phyloP scores from a whole-genome alignment of 2,888 invertebrate genomes.

The Boloria selene region DNA sequence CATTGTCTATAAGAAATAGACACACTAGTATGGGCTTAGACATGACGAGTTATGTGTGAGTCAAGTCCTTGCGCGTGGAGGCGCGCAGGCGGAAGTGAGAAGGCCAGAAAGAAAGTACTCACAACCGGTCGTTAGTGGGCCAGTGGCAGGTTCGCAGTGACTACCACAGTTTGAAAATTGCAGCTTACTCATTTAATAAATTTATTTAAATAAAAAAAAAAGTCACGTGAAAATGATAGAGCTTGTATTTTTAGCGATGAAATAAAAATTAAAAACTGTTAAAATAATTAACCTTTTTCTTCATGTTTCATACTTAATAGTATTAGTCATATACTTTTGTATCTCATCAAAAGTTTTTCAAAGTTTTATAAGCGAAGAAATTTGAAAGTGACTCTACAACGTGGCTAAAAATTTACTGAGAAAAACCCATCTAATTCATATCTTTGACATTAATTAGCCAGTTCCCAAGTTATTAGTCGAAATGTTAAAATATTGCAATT shows the following conservation, averaged over 20 bases:
- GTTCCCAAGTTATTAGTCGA: too few relatives aligned
- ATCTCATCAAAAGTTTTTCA: too few relatives aligned
- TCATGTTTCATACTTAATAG: too few relatives aligned
- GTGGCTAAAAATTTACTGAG: too few relatives aligned
- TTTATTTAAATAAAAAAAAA: neutral
- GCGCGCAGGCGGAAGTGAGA: slow-evolving; percentile 80
- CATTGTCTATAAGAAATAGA: slow-evolving; percentile 8
- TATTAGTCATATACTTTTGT: too few relatives aligned
- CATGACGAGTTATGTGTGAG: slow-evolving; percentile 47
- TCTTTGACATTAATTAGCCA: too few relatives aligned
- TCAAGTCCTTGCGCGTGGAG: slow-evolving; percentile 73
- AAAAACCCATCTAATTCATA: too few relatives aligned
- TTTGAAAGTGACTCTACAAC: too few relatives aligned
- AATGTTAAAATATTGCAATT: too few relatives aligned
- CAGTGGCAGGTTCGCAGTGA: slow-evolving; percentile 45
- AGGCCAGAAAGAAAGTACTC: slow-evolving; percentile 77
- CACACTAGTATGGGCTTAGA: slow-evolving; percentile 29
- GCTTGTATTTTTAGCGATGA: neutral
- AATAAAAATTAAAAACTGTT: neutral
- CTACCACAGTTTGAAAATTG: slow-evolving; percentile 25
- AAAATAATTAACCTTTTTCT: too few relatives aligned
- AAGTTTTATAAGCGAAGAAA: too few relatives aligned
- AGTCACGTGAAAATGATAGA: neutral
- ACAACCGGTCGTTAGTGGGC: slow-evolving; percentile 77
- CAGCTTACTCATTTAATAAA: slow-evolving; percentile 15